phyloP scores from a whole-genome alignment of 2,113 vertebrate species.

The Seriola aureovittata region DNA sequence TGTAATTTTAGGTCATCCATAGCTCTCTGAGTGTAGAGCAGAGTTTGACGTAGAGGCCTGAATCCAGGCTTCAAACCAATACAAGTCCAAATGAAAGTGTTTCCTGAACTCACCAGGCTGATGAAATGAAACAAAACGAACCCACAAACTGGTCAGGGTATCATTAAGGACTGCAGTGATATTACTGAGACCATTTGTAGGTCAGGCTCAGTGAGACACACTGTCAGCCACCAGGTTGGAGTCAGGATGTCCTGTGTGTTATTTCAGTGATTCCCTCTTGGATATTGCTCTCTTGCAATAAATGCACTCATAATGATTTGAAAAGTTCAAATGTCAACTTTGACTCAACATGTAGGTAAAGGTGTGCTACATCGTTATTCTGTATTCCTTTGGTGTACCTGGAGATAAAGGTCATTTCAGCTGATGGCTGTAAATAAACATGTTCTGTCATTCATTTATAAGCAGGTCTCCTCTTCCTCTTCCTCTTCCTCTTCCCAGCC shows the following conservation, averaged over 20 bases:
- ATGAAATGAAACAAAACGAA: too few relatives aligned
- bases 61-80: too few relatives aligned
- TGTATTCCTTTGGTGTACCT: neutral
- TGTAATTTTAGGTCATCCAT: neutral
- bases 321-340: neutral
- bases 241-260: neutral
- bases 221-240: neutral
- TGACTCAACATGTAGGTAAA: neutral
- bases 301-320: neutral
- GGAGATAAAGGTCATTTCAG: neutral
- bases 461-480: too few relatives aligned
- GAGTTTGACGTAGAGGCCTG: neutral
- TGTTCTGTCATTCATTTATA: neutral
- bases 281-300: neutral
- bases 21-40: neutral
- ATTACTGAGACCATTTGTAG: too few relatives aligned
- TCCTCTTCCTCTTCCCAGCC: neutral
- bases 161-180: too few relatives aligned
- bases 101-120: too few relatives aligned
- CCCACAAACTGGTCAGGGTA: too few relatives aligned
- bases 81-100: too few relatives aligned
- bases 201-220: too few relatives aligned
- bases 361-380: neutral
- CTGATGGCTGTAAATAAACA: neutral
- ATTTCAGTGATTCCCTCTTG: neutral